Percentiles rank a stretch among this genome's conserved stretches.
Conservation (phyloP, 1,140 invertebrate genomes). For the Dendroctonus valens region DNA sequence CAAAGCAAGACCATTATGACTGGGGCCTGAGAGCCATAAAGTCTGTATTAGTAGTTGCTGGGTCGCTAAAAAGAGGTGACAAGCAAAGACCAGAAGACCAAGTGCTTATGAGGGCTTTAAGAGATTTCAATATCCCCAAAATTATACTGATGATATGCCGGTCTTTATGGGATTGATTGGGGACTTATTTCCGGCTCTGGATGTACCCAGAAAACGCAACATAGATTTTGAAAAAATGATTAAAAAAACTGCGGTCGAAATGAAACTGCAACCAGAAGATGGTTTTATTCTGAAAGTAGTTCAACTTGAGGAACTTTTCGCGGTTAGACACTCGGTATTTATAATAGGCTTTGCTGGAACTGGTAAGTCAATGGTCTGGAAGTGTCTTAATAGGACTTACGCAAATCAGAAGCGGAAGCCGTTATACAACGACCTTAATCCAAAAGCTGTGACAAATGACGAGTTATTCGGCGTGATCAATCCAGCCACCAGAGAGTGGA, state of each 20-base stretch:
- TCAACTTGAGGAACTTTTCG: conserved; percentile 88
- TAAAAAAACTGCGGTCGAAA: conserved; percentile 72
- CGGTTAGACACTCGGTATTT: conserved; percentile 93
- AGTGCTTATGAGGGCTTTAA: conserved; percentile 78
- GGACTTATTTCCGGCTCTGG: conserved; percentile 85
- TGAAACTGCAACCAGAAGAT: conserved; percentile 88
- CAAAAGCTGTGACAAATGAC: conserved; percentile 94
- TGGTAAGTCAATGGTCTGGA: conserved; percentile 92
- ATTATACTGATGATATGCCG: conserved; percentile 87
- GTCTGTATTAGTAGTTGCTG: conserved; percentile 88
- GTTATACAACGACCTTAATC: conserved; percentile 85
- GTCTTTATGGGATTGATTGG: conserved; percentile 91
- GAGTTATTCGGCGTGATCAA: conserved; percentile 96
- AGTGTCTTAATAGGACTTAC: conserved; percentile 83
- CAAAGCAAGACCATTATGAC: conserved; percentile 94
- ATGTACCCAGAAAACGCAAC: conserved; percentile 82
- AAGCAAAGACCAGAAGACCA: conserved; percentile 70
- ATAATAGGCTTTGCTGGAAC: conserved; percentile 90
- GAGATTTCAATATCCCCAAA: conserved; percentile 93
- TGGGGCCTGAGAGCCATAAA: conserved; percentile 93
- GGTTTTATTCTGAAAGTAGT: conserved; percentile 87
- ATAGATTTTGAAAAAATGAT: conserved; percentile 80
- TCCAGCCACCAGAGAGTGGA: conserved; percentile 93
- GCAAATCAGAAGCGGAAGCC: conserved; percentile 74
- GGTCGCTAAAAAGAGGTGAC: conserved; percentile 70